Percentiles rank a stretch among this genome's conserved stretches.
Conservation (phyloP, 92 coral and sea anemone species). For the Pocillopora grandis region DNA sequence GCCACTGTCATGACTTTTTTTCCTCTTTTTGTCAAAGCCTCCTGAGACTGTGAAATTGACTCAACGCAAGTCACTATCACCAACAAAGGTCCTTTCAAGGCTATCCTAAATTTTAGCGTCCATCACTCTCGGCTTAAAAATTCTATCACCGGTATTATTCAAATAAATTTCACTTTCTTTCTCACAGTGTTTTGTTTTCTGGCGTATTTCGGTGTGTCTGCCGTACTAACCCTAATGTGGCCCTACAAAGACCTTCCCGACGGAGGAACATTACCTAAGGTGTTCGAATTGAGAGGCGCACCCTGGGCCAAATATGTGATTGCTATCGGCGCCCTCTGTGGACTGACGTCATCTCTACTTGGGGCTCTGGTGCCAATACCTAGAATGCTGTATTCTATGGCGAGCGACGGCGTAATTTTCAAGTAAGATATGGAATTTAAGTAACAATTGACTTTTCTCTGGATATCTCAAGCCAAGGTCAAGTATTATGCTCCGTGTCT, state of each 20-base stretch:
- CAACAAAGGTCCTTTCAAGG: too few relatives aligned
- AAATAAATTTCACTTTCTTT: background rate
- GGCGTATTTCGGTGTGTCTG: constrained; percentile 85
- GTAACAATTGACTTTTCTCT: too few relatives aligned
- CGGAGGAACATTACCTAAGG: constrained; percentile 82
- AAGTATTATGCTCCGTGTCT: too few relatives aligned
- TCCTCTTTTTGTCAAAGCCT: too few relatives aligned
- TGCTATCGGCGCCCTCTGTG: constrained; percentile 93
- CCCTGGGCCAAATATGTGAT: constrained; percentile 87
- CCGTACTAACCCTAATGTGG: constrained; percentile 88
- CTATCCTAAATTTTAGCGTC: background rate
- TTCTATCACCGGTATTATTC: background rate
- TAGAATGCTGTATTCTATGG: constrained; percentile 93
- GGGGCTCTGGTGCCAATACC: constrained; percentile 84
- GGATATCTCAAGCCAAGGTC: too few relatives aligned
- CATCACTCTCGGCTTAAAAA: background rate
- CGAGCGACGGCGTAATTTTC: constrained; percentile 89
- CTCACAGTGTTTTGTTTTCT: constrained; percentile 72
- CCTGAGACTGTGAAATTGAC: too few relatives aligned
- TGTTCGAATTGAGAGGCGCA: constrained; percentile 84
- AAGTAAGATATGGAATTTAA: constrained; percentile 10
- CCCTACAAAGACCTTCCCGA: constrained; percentile 76
- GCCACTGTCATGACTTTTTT: too few relatives aligned
- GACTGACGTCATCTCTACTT: constrained; percentile 77
- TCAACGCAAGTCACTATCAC: too few relatives aligned